Conservation (phyloP, 1,140 invertebrate genomes). For the Pygmarrhopalites habei region DNA sequence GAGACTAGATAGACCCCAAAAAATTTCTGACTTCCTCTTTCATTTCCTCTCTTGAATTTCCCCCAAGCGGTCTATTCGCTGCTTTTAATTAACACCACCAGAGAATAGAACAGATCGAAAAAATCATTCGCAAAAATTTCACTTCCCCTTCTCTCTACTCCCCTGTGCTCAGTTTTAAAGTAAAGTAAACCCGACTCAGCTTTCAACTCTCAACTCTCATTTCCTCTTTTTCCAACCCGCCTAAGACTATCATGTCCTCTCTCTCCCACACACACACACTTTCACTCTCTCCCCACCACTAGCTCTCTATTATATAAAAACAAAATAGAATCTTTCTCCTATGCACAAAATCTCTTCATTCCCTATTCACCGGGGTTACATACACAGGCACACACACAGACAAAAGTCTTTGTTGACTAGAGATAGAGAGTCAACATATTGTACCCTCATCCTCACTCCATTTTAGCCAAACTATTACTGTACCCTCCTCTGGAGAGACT, state of each 20-base stretch:
- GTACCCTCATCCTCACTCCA: no score
- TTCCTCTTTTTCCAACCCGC: no score
- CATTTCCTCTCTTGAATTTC: slow-evolving; percentile 33
- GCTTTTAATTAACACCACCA: slow-evolving; percentile 37
- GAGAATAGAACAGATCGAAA: slow-evolving; percentile 30
- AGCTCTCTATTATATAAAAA: no score
- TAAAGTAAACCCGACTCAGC: background rate
- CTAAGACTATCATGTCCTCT: background rate
- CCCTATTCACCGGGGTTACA: no score
- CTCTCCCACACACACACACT: background rate
- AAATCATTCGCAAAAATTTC: slow-evolving; percentile 28
- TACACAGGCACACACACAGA: background rate
- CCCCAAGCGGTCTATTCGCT: slow-evolving; percentile 35
- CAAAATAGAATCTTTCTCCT: no score
- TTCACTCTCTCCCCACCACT: no score
- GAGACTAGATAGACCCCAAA: slow-evolving; percentile 6
- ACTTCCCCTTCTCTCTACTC: slow-evolving; percentile 8
- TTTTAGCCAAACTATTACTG: no score
- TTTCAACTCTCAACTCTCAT: slow-evolving; percentile 8
- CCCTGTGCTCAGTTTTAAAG: slow-evolving; percentile 4
- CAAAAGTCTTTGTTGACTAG: no score
- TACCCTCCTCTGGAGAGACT: no score
- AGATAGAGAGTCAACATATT: no score
- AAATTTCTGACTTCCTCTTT: no score
- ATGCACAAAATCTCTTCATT: no score